Conservation (phyloP, 2,888 invertebrate species). For the Euzetes globulus region DNA sequence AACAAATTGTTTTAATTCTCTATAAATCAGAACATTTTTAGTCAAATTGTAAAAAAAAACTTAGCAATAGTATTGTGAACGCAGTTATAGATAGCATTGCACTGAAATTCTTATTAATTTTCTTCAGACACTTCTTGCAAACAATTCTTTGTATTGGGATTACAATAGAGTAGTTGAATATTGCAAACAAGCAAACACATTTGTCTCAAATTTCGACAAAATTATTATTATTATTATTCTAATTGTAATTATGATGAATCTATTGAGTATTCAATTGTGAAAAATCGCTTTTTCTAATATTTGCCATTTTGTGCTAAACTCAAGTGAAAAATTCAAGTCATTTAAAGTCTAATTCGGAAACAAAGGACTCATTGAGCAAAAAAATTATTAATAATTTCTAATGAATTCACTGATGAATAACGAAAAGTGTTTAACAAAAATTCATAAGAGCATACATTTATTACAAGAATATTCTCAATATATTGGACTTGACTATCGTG, state of each 20-base stretch:
- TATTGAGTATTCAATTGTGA: neutral
- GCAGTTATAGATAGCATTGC: neutral
- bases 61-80: conserved; percentile 18
- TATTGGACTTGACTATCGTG: conserved; percentile 25
- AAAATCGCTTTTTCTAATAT: neutral
- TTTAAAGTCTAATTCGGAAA: too few relatives aligned
- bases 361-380: neutral
- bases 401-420: too few relatives aligned
- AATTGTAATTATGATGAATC: too few relatives aligned
- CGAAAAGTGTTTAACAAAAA: neutral
- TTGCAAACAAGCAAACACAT: neutral
- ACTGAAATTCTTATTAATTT: neutral
- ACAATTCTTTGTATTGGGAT: neutral
- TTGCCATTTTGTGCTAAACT: neutral
- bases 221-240: neutral
- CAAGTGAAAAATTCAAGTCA: neutral
- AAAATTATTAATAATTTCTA: neutral
- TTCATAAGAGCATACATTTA: neutral
- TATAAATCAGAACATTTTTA: neutral
- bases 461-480: neutral
- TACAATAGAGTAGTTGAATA: neutral
- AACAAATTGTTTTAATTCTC: neutral
- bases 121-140: neutral
- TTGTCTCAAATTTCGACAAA: neutral
- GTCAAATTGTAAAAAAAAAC: neutral